Percentiles rank a stretch among this genome's conserved stretches.
Conservation (phyloP, 2,113 vertebrate species). For the Apistogramma diplotaenia region DNA sequence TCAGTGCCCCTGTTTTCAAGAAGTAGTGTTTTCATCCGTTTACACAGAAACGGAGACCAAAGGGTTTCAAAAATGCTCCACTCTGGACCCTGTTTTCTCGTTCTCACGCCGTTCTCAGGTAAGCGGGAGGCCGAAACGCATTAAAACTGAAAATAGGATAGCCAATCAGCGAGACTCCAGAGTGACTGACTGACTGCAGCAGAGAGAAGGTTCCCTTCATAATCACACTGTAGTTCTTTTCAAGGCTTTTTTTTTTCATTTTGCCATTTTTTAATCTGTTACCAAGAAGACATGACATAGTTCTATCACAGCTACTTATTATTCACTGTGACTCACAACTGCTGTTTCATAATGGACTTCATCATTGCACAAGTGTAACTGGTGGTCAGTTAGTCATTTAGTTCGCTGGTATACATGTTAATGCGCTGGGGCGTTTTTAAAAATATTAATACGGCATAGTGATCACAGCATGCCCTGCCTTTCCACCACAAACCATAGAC, state of each 20-base stretch:
- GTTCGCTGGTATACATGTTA: background rate
- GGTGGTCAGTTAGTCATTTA: constrained; percentile 22
- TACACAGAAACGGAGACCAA: too few relatives aligned
- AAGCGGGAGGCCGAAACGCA: too few relatives aligned
- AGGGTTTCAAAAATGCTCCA: too few relatives aligned
- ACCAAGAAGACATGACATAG: too few relatives aligned
- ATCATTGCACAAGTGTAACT: background rate
- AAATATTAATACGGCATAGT: constrained; percentile 37
- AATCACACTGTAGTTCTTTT: background rate
- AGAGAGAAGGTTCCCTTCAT: background rate
- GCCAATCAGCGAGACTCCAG: background rate
- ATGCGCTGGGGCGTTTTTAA: constrained; percentile 1
- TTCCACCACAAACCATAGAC: constrained; percentile 30
- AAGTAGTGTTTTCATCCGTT: too few relatives aligned
- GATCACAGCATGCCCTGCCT: constrained; percentile 38
- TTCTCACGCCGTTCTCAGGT: too few relatives aligned
- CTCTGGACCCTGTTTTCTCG: too few relatives aligned
- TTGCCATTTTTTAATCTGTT: too few relatives aligned
- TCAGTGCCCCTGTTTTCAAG: too few relatives aligned
- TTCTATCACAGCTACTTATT: background rate
- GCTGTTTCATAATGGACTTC: constrained; percentile 5
- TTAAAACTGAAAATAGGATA: too few relatives aligned
- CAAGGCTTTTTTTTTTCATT: too few relatives aligned
- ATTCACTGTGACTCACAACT: constrained; percentile 26
- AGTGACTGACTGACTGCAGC: background rate